Evolutionary conservation across 2,113 vertebrate species (phyloP), one percentile per base, ranked within the genome.

Genomic region (Xiphophorus maculatus): DNA sequence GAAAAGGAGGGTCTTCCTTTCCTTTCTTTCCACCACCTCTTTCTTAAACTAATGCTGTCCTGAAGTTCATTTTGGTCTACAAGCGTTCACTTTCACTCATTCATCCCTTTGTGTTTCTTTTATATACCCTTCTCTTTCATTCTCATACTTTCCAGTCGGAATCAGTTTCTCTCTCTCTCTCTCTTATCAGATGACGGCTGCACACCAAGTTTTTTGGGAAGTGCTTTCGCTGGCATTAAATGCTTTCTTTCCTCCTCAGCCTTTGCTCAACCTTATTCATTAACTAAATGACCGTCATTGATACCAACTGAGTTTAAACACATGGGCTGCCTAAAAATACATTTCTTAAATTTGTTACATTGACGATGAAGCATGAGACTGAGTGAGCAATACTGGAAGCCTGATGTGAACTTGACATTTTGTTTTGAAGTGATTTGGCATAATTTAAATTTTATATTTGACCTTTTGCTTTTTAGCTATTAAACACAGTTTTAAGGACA

Each of bases 1-100:
- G 73, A 89, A 86, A 79, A 74, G 79, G 40, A 13, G 84, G 86
- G 79, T 88, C 88, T 84, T 90, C 81, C 77, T 73, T 81, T 81
- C 84, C 69, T 85, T 58, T 42, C 29, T 84, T 76, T 84, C 60
- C 61, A 42, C 67, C 79, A 74, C 82, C 88, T 87, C 86, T 70
- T 51, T 12, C 19, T n/a, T 42, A 12, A 15, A 13, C 40, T 19
- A 14, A 28, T 32, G 33, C 70, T 74, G 28, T 80, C 81, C 66
- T 69, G 63, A 66, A 90, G 74, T 85, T 86, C 68, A 15, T 44
- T n/a, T 58, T 83, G 82, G 79, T 70, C 40, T 62, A 9, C 13
- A 77, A 42, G 62, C 66, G 75, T 48, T 87, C 68, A 60, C 82
- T 74, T 76, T 87, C 25, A 63, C 64, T 42, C 63, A 61, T 76